These are phyloP conservation scores for Cherax quadricarinatus DNA, from an alignment of 1,140 invertebrate species.

Conservation along the genomic window DNA sequence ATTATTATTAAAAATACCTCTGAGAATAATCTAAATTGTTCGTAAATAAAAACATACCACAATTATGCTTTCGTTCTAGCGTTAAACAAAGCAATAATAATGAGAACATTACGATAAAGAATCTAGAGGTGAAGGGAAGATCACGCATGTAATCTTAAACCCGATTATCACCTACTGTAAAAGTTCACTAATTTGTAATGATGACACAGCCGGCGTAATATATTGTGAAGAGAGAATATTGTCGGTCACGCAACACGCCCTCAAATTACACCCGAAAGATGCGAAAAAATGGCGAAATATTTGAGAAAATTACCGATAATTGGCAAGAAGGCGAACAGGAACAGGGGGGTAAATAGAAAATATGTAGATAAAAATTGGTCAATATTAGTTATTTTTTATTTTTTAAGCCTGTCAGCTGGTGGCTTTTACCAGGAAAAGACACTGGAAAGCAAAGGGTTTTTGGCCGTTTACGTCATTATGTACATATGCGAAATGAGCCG, in stretches of 20 bases:
- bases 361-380: not conserved
- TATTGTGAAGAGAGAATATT: not conserved
- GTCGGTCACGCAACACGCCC: not conserved
- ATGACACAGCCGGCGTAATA: not conserved
- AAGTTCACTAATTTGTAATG: not conserved
- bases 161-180: not conserved
- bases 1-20: too few species aligned
- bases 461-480: too few species aligned
- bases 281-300: not conserved
- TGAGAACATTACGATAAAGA: not conserved
- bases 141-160: not conserved
- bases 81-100: too few species aligned
- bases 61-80: too few species aligned
- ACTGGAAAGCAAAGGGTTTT: too few species aligned
- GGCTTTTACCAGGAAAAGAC: too few species aligned
- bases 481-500: too few species aligned
- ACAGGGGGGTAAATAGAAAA: not conserved
- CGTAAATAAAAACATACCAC: too few species aligned
- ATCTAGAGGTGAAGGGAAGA: not conserved
- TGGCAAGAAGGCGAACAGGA: not conserved
- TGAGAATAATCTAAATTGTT: too few species aligned
- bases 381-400: not conserved
- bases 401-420: not conserved
- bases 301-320: not conserved
- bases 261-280: not conserved